These are phyloP conservation scores for Poeciliopsis paucimaculata DNA, from an alignment of 2,797 vertebrate genomes.

Conservation along the genomic window DNA sequence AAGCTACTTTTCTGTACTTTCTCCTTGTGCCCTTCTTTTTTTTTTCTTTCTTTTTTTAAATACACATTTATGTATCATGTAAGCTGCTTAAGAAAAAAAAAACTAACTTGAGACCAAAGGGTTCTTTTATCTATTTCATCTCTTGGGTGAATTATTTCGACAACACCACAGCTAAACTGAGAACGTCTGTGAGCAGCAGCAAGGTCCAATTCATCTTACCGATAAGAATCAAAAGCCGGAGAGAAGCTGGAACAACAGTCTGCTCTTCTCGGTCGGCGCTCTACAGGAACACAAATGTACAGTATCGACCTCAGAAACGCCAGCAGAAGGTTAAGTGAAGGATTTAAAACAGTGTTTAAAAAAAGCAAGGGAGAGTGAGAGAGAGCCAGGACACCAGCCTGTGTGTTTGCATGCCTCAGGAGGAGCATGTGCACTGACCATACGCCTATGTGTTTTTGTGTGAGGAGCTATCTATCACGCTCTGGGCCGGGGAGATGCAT, in stretches of 20 bases:
- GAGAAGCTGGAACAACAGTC: slow-evolving; percentile 15
- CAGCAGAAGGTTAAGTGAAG: slow-evolving; percentile 40
- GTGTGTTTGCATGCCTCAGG: slow-evolving; percentile 8
- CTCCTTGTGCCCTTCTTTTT: neutral
- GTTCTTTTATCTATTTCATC: neutral
- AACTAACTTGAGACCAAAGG: neutral
- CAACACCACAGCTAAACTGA: neutral
- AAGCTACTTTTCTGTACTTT: neutral
- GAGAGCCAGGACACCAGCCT: neutral
- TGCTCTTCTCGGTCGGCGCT: slow-evolving; percentile 4
- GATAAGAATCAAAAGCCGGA: slow-evolving; percentile 28
- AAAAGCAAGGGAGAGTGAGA: neutral
- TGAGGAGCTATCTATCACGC: slow-evolving; percentile 13
- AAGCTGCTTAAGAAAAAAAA: neutral
- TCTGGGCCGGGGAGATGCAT: slow-evolving; percentile 37
- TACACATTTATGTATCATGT: neutral
- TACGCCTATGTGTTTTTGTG: slow-evolving; percentile 31
- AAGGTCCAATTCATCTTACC: slow-evolving; percentile 28
- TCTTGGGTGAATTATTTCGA: neutral
- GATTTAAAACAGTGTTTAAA: slow-evolving; percentile 6
- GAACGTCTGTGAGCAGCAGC: slow-evolving; percentile 11
- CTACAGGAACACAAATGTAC: slow-evolving; percentile 13
- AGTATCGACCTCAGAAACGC: slow-evolving; percentile 24
- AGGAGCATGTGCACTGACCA: slow-evolving; percentile 39
- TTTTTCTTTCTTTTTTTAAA: neutral